Percentiles rank a stretch among this genome's conserved stretches.
phyloP scores from a whole-genome alignment of 2,113 vertebrate species.

The Mastomys natalensis region DNA sequence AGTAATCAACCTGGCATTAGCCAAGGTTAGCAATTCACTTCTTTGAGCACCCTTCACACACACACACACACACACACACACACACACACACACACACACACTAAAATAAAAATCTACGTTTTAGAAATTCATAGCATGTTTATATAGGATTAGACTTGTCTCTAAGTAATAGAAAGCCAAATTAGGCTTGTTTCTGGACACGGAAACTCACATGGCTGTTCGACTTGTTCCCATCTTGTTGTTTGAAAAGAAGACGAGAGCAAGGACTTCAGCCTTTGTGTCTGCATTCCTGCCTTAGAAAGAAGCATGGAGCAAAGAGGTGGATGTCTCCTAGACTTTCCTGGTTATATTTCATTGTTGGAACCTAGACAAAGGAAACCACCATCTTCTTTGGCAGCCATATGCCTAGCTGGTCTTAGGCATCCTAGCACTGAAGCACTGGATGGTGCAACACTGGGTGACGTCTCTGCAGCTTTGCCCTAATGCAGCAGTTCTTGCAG shows the following conservation, averaged over 20 bases:
- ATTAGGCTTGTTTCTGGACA: background rate
- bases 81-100: too few species aligned
- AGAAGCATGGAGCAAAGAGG: background rate
- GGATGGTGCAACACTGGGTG: background rate
- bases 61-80: too few species aligned
- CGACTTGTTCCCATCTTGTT: background rate
- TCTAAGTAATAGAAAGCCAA: background rate
- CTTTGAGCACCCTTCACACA: background rate
- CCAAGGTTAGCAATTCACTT: constrained; percentile 24
- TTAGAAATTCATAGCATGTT: background rate
- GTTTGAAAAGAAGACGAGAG: background rate
- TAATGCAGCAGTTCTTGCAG: background rate
- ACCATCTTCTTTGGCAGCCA: background rate
- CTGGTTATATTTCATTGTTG: background rate
- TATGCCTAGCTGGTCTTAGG: background rate
- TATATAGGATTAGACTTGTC: background rate
- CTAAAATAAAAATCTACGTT: constrained; percentile 19
- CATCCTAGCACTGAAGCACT: background rate
- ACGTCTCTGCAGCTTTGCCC: background rate
- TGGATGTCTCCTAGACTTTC: background rate
- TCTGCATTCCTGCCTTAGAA: background rate
- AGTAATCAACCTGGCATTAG: background rate
- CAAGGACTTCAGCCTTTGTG: background rate
- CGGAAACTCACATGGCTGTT: background rate
- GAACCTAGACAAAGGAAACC: background rate